Evolutionary conservation across 2,888 invertebrate species (phyloP), one percentile per base, ranked within the genome.

Genomic region (Glyphotaelius pellucidus): DNA sequence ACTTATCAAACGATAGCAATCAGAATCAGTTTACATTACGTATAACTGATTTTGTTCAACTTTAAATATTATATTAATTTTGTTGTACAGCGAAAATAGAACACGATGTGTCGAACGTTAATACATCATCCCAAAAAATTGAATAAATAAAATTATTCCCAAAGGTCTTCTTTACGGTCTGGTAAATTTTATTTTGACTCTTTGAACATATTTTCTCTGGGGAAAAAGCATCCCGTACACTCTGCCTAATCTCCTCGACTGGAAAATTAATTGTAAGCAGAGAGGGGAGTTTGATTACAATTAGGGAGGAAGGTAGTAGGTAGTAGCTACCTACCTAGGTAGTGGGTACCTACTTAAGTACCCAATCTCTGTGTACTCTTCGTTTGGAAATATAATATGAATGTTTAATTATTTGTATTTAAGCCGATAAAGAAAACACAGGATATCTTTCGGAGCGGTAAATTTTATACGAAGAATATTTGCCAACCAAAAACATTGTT

Each of bases 251-350:
- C 81, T 32, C 25, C 81, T 32, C 81, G 81, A 32, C 15, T 81
- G 81, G 81, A 81, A 81, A 81, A 81, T 81, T 81, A 81, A 81
- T 81, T 81, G 81, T 81, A 32, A 81, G 81, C 19, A 31, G 81
- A 81, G 32, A 81, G 30, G 81, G 32, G 32, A 32, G 32, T 31
- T 81, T 81, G 81, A 81, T 81, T 81, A 81, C 81, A 81, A 81
- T 81, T 31, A 32, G 31, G 19, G 19, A 32, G 32, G 81, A 32
- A 31, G 81, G 32, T 81, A 81, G 31, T 67, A 31, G 81, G 32
- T 81, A 81, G 31, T 67, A 25, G 67, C 25, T 67, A 67, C 67
- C 25, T 67, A 67, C 25, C 25, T 7, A 25, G 25, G 47, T 47
- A 47, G 12, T 42, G 42, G 42, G 67, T 25, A 67, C 25, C 67